Percentiles rank a stretch among this genome's conserved stretches.
Evolutionary conservation across 2,113 vertebrate species (phyloP).

Genomic region (Ptilorrhoa leucosticta): DNA sequence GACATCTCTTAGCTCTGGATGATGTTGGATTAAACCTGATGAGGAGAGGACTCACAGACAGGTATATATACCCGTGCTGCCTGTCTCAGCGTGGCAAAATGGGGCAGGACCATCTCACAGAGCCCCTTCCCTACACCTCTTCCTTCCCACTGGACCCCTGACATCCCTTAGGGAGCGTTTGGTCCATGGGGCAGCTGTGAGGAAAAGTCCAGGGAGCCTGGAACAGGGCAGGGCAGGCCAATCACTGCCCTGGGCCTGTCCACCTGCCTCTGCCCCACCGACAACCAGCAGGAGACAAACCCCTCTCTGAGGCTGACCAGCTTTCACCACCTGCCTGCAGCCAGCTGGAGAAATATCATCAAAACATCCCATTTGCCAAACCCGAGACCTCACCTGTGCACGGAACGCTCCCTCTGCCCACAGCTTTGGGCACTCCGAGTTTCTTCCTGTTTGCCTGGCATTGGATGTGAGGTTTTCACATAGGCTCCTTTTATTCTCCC

Average conservation of each 20-base stretch:
- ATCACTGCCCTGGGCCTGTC: neutral
- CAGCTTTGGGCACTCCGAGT: neutral
- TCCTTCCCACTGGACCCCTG: neutral
- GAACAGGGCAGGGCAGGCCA: neutral
- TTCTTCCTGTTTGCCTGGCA: neutral
- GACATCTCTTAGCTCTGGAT: neutral
- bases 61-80: neutral
- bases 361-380: neutral
- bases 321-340: neutral
- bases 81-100: neutral
- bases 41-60: neutral
- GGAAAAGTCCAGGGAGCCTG: neutral
- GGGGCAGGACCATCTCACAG: neutral
- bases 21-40: neutral
- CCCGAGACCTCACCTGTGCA: neutral
- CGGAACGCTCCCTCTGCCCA: neutral
- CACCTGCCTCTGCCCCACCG: accelerated
- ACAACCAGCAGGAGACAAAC: neutral
- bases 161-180: accelerated
- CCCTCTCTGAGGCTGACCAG: neutral
- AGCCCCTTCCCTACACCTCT: neutral
- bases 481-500: neutral
- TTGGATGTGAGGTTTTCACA: neutral
- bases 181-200: neutral
- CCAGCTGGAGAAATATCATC: neutral